phyloP scores from a whole-genome alignment of 2,888 invertebrate species.

The Troides helena region DNA sequence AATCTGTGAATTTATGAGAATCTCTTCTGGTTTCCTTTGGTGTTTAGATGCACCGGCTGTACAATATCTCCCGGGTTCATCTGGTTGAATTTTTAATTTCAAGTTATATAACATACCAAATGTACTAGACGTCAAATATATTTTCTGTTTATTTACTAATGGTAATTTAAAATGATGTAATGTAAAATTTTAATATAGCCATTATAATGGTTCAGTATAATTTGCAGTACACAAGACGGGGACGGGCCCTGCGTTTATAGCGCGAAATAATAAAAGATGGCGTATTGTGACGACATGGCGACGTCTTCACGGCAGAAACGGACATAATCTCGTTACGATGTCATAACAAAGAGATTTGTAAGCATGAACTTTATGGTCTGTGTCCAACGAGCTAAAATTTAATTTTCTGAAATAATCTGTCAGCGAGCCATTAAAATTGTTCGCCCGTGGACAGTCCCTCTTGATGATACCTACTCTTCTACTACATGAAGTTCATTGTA shows the following conservation, averaged over 20 bases:
- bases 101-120: too few relatives aligned
- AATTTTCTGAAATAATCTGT: slow-evolving; percentile 80
- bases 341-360: slow-evolving; percentile 81
- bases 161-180: neutral
- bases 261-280: slow-evolving; percentile 74
- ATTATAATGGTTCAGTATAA: slow-evolving; percentile 67
- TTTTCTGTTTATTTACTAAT: neutral
- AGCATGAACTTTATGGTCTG: slow-evolving; percentile 78
- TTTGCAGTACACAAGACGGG: slow-evolving; percentile 45
- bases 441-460: slow-evolving; percentile 58
- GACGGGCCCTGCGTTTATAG: slow-evolving; percentile 58
- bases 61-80: too few relatives aligned
- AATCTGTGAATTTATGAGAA: too few relatives aligned
- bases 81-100: too few relatives aligned
- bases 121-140: neutral
- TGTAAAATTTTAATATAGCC: slow-evolving; percentile 35
- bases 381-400: slow-evolving; percentile 79
- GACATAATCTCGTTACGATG: slow-evolving; percentile 80
- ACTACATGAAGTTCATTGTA: slow-evolving; percentile 3
- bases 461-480: slow-evolving; percentile 38
- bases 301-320: slow-evolving; percentile 70
- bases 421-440: slow-evolving; percentile 75
- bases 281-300: slow-evolving; percentile 67
- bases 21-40: too few relatives aligned
- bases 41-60: too few relatives aligned